A percentile compares a stretch with the other conserved stretches of the same genome.
Evolutionary conservation across 2,888 invertebrate genomes (phyloP).

Genomic region (Bellardia pandia): DNA sequence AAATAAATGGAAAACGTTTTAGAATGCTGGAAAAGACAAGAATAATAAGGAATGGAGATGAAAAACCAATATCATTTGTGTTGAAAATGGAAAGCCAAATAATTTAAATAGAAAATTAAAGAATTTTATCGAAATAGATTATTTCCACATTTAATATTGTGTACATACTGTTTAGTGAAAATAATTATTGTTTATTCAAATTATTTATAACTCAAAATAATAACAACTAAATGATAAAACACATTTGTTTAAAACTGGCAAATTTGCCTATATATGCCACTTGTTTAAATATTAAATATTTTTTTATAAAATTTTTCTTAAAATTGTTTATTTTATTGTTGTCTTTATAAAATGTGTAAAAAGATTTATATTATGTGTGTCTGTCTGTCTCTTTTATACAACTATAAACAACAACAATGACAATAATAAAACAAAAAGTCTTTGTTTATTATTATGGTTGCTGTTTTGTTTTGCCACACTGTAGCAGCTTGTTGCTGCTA

Average conservation of each 20-base stretch:
- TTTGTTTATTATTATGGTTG: conserved; percentile 45
- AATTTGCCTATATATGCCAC: no score
- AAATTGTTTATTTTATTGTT: conserved; percentile 16
- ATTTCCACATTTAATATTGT: no score
- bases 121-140: no score
- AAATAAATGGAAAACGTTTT: background rate
- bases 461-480: background rate
- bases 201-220: no score
- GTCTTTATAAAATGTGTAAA: conserved; percentile 23
- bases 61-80: no score
- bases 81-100: no score
- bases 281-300: conserved; percentile 34
- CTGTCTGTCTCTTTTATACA: conserved; percentile 1
- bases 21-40: background rate
- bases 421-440: conserved; percentile 50
- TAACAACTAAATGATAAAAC: no score
- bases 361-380: conserved; percentile 30
- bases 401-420: conserved; percentile 42
- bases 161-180: no score
- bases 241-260: no score
- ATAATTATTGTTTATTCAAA: no score
- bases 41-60: background rate
- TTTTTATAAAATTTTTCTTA: background rate
- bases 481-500: conserved; percentile 26
- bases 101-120: no score